These are phyloP conservation scores for Philopotamus ludificatus DNA, from an alignment of 1,140 invertebrate genomes.

Conservation along the genomic window DNA sequence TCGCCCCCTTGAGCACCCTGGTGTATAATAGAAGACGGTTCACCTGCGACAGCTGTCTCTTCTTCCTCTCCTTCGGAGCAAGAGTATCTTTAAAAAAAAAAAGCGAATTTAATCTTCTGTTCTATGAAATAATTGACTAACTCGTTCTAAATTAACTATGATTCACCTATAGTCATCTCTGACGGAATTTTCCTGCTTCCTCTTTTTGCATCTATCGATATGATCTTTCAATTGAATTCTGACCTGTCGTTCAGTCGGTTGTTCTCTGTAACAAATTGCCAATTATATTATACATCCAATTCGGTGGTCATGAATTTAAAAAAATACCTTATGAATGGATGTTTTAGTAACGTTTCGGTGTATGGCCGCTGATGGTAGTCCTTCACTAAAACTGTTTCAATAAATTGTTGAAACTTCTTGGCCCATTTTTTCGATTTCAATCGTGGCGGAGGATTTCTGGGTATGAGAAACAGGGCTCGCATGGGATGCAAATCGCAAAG, in stretches of 20 bases:
- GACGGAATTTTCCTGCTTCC: conserved; percentile 84
- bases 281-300: too few relatives aligned
- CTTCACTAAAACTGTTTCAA: conserved; percentile 76
- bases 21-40: conserved; percentile 83
- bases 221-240: conserved; percentile 98
- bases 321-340: conserved; percentile 84
- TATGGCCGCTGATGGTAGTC: conserved; percentile 98
- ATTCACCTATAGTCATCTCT: conserved; percentile 69
- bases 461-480: conserved; percentile 97
- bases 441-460: conserved; percentile 93
- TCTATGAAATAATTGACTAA: background rate
- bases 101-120: background rate
- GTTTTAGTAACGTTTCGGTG: conserved; percentile 96
- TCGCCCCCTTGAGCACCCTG: conserved; percentile 82
- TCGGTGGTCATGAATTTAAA: conserved; percentile 4
- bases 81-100: conserved; percentile 61
- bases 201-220: conserved; percentile 95
- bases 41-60: conserved; percentile 77
- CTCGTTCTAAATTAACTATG: conserved; percentile 1
- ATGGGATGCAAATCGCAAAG: conserved; percentile 99
- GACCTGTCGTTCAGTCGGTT: conserved; percentile 96
- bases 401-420: conserved; percentile 87
- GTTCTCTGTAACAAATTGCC: conserved; percentile 63
- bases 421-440: conserved; percentile 99
- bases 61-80: conserved; percentile 89